Percentiles rank a stretch among this genome's conserved stretches.
Evolutionary conservation across 2,888 invertebrate genomes (phyloP).

Genomic region (Colostygia pectinataria): DNA sequence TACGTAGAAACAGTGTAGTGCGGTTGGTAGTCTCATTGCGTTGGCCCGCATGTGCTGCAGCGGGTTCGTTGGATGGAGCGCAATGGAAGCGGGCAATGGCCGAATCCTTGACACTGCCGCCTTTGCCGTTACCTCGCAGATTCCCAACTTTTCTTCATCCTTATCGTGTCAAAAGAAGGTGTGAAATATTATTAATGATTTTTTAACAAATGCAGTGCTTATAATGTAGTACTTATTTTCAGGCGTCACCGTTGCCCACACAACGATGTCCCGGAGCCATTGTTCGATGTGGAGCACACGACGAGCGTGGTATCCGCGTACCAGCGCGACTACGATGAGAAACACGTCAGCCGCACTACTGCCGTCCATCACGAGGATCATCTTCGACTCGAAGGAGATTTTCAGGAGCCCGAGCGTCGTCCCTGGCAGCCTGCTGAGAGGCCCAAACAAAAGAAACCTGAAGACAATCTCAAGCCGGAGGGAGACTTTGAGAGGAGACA

Average conservation of each 20-base stretch:
- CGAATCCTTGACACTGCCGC: constrained; percentile 70
- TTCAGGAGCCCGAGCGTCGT: constrained; percentile 78
- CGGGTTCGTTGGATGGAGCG: constrained; percentile 46
- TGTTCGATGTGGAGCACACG: constrained; percentile 82
- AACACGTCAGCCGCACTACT: constrained; percentile 83
- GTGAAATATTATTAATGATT: constrained; percentile 27
- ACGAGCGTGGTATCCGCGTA: constrained; percentile 84
- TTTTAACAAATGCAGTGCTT: not conserved
- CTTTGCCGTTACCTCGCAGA: constrained; percentile 66
- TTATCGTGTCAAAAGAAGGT: constrained; percentile 75
- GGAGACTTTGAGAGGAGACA: constrained; percentile 74
- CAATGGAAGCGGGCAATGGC: constrained; percentile 77
- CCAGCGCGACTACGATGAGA: constrained; percentile 85
- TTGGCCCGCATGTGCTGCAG: constrained; percentile 37
- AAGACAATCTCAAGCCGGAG: constrained; percentile 84
- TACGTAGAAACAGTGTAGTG: constrained; percentile 41
- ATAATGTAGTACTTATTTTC: constrained; percentile 33
- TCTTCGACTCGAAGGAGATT: constrained; percentile 87
- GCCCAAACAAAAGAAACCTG: constrained; percentile 78
- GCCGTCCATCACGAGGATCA: constrained; percentile 87
- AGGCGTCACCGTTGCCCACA: constrained; percentile 94
- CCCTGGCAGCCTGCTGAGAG: constrained; percentile 83
- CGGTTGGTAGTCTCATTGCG: constrained; percentile 35
- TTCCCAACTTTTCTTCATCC: constrained; percentile 67
- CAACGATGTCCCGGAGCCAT: constrained; percentile 84